Conservation (phyloP, 1,140 invertebrate genomes). For the Zaprionus gabonicus region DNA sequence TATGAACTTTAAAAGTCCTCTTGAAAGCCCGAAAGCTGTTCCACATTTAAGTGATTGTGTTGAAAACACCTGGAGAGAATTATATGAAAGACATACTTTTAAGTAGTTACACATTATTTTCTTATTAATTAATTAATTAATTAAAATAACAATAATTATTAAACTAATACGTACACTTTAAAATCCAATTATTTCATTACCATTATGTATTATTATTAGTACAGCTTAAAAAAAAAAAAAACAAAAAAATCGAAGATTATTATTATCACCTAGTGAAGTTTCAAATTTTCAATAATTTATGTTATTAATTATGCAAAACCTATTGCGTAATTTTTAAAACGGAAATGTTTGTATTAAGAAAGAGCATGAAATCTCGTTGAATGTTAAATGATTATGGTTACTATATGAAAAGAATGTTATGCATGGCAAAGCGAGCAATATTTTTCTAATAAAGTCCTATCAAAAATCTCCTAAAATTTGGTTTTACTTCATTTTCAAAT, state of each 20-base stretch:
- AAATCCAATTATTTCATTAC: conserved; percentile 60
- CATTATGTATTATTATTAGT: conserved; percentile 67
- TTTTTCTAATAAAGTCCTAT: conserved; percentile 76
- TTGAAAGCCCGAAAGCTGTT: conserved; percentile 49
- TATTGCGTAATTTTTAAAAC: conserved; percentile 49
- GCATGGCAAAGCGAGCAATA: conserved; percentile 75
- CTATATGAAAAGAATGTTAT: conserved; percentile 70
- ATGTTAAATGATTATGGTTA: conserved; percentile 70
- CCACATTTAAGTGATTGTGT: conserved; percentile 80
- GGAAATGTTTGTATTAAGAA: conserved; percentile 46
- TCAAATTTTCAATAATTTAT: conserved; percentile 42
- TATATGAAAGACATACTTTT: conserved; percentile 69
- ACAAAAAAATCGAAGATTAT: conserved; percentile 2
- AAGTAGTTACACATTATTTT: conserved; percentile 60
- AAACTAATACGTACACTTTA: conserved; percentile 38
- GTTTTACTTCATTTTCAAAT: conserved; percentile 10
- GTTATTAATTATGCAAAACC: conserved; percentile 39
- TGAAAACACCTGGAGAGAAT: conserved; percentile 81
- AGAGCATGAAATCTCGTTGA: conserved; percentile 60
- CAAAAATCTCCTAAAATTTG: conserved; percentile 11
- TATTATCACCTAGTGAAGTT: conserved; percentile 54
- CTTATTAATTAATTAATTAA: conserved; percentile 50
- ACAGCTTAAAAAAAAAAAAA: conserved; percentile 26
- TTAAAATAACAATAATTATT: conserved; percentile 52
- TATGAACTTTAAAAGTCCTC: conserved; percentile 55